phyloP scores from a whole-genome alignment of 2,888 invertebrate genomes.

The Dioctria rufipes region DNA sequence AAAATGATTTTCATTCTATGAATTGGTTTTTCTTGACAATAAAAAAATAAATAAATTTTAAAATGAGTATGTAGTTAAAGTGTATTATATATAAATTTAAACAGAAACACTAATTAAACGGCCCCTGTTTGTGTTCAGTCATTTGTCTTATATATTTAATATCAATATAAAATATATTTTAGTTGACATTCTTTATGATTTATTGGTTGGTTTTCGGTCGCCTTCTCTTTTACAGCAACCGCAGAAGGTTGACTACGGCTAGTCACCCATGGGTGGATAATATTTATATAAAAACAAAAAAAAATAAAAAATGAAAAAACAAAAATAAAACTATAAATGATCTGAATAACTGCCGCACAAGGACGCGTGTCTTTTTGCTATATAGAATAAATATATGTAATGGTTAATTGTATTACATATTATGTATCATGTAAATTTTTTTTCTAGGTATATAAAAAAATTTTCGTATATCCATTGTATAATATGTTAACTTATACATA shows the following conservation, averaged over 20 bases:
- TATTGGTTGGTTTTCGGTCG: conserved; percentile 76
- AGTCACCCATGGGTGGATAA: conserved; percentile 61
- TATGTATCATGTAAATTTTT: conserved; percentile 39
- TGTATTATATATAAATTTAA: conserved; percentile 3
- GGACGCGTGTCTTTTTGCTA: conserved; percentile 49
- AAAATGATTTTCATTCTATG: too few relatives aligned
- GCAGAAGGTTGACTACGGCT: conserved; percentile 79
- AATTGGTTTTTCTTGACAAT: too few relatives aligned
- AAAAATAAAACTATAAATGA: conserved; percentile 15
- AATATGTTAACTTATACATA: background rate
- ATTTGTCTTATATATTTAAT: conserved; percentile 57
- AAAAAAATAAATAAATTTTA: background rate
- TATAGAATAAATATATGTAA: conserved; percentile 45
- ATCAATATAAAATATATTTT: conserved; percentile 57
- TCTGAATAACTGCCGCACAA: conserved; percentile 48
- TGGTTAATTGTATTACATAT: conserved; percentile 47
- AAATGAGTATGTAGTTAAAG: conserved; percentile 27
- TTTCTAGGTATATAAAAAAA: conserved; percentile 26
- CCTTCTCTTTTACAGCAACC: conserved; percentile 89
- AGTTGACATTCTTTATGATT: conserved; percentile 59
- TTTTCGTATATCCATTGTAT: conserved; percentile 41
- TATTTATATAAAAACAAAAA: conserved; percentile 33
- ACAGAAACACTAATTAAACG: conserved; percentile 61
- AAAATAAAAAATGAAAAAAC: background rate
- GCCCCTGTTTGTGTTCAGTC: conserved; percentile 62